phyloP scores from a whole-genome alignment of 2,797 vertebrate species.

The Sebastes hubbsi region DNA sequence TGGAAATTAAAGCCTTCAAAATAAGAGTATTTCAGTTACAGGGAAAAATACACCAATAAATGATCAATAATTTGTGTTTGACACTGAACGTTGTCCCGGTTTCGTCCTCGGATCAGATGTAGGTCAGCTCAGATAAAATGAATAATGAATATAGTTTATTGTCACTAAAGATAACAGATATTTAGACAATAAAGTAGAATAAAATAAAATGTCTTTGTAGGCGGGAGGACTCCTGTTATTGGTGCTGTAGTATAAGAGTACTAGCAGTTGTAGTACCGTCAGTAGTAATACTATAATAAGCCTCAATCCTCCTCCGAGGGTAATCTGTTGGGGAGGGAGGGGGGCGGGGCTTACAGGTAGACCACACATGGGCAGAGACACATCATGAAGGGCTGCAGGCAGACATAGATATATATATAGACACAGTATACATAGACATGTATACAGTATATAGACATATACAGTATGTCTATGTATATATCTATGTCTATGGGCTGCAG shows the following conservation, averaged over 20 bases:
- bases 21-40: neutral
- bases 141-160: conserved; percentile 17
- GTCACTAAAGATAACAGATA: neutral
- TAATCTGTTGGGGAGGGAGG: conserved; percentile 46
- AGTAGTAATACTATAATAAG: conserved; percentile 26
- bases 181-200: neutral
- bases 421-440: too few relatives aligned
- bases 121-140: neutral
- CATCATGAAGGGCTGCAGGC: neutral
- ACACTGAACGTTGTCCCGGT: neutral
- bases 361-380: neutral
- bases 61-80: neutral
- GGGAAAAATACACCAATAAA: neutral
- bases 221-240: neutral
- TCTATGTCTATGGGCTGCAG: too few relatives aligned
- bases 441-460: too few relatives aligned
- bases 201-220: neutral
- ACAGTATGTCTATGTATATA: too few relatives aligned
- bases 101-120: neutral
- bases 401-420: too few relatives aligned
- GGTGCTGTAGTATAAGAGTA: neutral
- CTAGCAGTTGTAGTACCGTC: neutral
- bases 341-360: conserved; percentile 57
- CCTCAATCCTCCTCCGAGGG: conserved; percentile 23
- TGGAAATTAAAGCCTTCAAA: neutral